A percentile compares a stretch with the other conserved stretches of the same genome.
phyloP scores from a whole-genome alignment of 64 coral and sea anemone species.

The Actinia equina region DNA sequence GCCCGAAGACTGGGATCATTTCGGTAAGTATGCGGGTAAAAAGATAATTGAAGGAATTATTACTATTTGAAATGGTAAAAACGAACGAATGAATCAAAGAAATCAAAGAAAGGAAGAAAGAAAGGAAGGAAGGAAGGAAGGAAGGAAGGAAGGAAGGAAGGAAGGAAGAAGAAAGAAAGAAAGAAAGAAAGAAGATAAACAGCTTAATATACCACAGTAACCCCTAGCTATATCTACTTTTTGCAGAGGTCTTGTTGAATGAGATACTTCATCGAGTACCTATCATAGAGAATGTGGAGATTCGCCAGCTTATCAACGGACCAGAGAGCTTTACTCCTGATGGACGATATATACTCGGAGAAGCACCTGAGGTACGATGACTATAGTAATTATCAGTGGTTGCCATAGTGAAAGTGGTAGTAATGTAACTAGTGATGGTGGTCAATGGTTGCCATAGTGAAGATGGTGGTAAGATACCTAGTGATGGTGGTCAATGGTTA shows the following conservation, averaged over 20 bases:
- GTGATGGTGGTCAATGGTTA: too few species aligned
- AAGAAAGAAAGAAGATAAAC: too few species aligned
- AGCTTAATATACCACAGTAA: background rate
- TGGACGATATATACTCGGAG: conserved; percentile 66
- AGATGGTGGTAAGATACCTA: too few species aligned
- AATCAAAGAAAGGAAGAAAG: too few species aligned
- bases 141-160: too few species aligned
- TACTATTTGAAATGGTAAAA: background rate
- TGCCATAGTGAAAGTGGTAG: too few species aligned
- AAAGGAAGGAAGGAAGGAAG: too few species aligned
- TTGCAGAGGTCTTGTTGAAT: conserved; percentile 53
- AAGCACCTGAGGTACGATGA: conserved; percentile 69
- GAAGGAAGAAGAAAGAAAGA: too few species aligned
- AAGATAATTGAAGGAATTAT: background rate
- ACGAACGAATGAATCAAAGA: too few species aligned
- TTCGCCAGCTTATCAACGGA: conserved; percentile 85
- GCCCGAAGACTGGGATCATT: conserved; percentile 92
- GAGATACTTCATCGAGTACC: conserved; percentile 77
- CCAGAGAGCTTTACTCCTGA: conserved; percentile 97
- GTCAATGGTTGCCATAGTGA: too few species aligned
- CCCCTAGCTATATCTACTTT: background rate
- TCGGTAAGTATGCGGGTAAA: conserved; percentile 39
- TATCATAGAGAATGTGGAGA: conserved; percentile 65
- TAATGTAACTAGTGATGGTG: too few species aligned
- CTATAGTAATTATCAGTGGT: background rate